These are phyloP conservation scores for Osmerus eperlanus DNA, from an alignment of 2,113 vertebrate genomes.

Conservation along the genomic window DNA sequence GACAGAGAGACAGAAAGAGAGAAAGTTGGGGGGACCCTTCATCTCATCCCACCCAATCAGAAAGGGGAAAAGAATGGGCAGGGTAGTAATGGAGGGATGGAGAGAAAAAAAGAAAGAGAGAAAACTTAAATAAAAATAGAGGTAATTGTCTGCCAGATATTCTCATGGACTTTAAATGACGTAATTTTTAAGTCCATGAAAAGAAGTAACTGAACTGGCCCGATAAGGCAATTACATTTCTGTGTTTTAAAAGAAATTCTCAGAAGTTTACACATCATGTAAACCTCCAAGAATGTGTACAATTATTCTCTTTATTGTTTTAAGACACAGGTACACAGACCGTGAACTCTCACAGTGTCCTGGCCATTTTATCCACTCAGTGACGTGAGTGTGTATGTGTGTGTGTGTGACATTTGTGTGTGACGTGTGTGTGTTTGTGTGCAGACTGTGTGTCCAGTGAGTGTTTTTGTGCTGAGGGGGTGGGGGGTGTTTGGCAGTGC, in stretches of 20 bases:
- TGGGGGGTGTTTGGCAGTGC: constrained; percentile 26
- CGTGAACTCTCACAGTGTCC: too few species aligned
- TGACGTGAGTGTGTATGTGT: background rate
- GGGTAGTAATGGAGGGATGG: constrained; percentile 2
- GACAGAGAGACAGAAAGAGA: constrained; percentile 8
- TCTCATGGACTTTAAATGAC: constrained; percentile 26
- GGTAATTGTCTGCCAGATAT: constrained; percentile 30
- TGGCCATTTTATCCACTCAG: too few species aligned
- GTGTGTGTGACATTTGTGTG: background rate
- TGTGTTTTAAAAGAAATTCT: background rate
- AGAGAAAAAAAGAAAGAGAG: background rate
- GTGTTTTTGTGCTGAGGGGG: background rate
- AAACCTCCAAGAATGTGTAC: too few species aligned
- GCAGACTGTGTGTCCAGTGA: background rate
- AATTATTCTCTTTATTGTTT: too few species aligned
- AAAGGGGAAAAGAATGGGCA: background rate
- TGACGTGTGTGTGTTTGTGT: background rate
- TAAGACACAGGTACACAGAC: too few species aligned
- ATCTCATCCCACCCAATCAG: background rate
- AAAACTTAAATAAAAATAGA: constrained; percentile 27
- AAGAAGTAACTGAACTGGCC: constrained; percentile 10
- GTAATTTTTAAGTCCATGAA: constrained; percentile 7
- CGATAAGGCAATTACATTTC: background rate
- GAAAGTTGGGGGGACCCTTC: constrained; percentile 17
- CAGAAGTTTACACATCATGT: too few species aligned